Base-by-base conservation (phyloP, 2,113 vertebrate genomes). In the Barnardius zonarius region DNA sequence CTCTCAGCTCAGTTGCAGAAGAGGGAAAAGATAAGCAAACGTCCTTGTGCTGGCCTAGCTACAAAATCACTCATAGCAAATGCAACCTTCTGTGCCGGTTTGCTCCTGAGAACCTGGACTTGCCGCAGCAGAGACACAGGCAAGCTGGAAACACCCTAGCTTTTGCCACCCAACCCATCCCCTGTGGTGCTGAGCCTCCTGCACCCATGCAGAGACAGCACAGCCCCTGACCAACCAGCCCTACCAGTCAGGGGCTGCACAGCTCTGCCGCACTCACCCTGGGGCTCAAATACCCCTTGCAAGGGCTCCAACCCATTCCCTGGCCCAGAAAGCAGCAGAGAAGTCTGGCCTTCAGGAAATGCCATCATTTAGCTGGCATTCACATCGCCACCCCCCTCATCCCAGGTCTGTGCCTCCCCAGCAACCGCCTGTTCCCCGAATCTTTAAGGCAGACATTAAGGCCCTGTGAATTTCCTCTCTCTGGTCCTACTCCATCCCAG, bases 1-100 rank as follows among this genome's bases (percentile, higher is more conserved):
- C 57, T 54, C 92, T 95, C 93, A 46, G 88, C 86, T 89, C 93
- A 91, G 81, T 76, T 93, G 73, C 91, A 73, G 83, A 33, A 74
- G 76, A 88, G 69, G 49, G 19, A 90, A 83, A 73, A 88, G 92
- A 88, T 62, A 92, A 88, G 80, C 74, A 91, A 91, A 91, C 59
- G 62, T 49, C 95, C 89, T 93, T 93, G 54, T 92, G 77, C 84
- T 35, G 86, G 92, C 74, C 86, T 44, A 66, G 83, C 86, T 91
- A 76, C 75, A 81, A 63, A 43, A n/a, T 73, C 91, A 95, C 85
- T 94, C 91, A 95, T 96, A 96, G 96, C 88, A 96, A 87, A 96
- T 79, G 80, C 9, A 63, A 92, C 93, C 96, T 95, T 95, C 93
- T 57, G 83, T 66, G 81, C 77, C 84, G 83, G 81, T 85, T 87